Evolutionary conservation across 92 coral and sea anemone species (phyloP), one percentile per base, ranked within the genome.

Genomic region (Plumapathes pennacea): DNA sequence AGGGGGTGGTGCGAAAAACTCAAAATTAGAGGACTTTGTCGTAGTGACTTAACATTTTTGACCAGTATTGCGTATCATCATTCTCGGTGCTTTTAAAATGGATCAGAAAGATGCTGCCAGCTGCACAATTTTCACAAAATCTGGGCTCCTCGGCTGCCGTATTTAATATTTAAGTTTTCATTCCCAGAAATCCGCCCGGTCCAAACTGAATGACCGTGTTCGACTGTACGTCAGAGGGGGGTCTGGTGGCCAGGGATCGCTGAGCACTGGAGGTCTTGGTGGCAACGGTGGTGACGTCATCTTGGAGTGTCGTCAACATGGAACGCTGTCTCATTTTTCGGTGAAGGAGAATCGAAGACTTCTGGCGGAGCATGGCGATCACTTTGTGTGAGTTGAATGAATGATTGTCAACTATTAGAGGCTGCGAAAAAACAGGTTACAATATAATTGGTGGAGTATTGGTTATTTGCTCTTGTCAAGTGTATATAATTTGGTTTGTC

Each of bases 281-380:
- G 99, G 97, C 34, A 88, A 89, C 85, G 99, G 99, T 47, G 99
- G 99, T 54, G 77, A 94, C 41, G 88, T 94, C 31, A 58, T 94
- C 10, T 40, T 84, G 32, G 78, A 89, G 79, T 94, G 97, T 46
- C 92, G 65, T 28, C 57, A 74, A 38, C 64, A 63, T 31, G 97
- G 88, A 7, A 77, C 64, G 10, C 72, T 94, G 22, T 57, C 71
- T n/a, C 95, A 84, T 63, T 94, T 94, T 56, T 60, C 90, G 10
- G 47, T 89, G 32, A 80, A 77, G 57, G 86, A 89, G 62, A 89
- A 94, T 77, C 67, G 99, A 57, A 83, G 99, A 32, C 46, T 90
- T 14, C 72, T 76, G 34, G 99, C 88, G 3, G 81, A 82, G 46
- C 99, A 89, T 62, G 99, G 99, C 3, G 82, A 77, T 37, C 80